These are phyloP conservation scores for Echinometra lucunter DNA, from an alignment of 53 echinoderm and acorn worm species.

Conservation along the genomic window DNA sequence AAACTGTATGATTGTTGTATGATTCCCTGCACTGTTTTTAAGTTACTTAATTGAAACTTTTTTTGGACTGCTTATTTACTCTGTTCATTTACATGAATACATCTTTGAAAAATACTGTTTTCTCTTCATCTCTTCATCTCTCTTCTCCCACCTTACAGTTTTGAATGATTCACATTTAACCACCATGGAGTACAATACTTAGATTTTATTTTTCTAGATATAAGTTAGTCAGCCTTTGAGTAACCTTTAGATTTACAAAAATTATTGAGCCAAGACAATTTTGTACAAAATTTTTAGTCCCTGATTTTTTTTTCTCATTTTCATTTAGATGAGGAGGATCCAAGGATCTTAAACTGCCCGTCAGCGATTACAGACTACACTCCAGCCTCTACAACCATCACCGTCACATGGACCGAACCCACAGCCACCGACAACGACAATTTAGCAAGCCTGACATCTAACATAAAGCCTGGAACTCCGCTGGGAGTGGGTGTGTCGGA, in stretches of 20 bases:
- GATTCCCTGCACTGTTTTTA: too few relatives aligned
- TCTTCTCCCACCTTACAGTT: background rate
- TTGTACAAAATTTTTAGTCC: background rate
- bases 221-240: background rate
- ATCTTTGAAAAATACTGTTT: background rate
- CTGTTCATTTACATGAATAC: background rate
- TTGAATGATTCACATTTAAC: background rate
- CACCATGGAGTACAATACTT: background rate
- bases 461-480: slow-evolving; percentile 44
- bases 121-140: background rate
- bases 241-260: background rate
- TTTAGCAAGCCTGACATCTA: slow-evolving; percentile 58
- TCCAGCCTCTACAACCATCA: slow-evolving; percentile 22
- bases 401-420: slow-evolving; percentile 77
- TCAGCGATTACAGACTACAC: slow-evolving; percentile 58
- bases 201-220: background rate
- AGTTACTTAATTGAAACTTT: too few relatives aligned
- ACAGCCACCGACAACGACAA: slow-evolving; percentile 75
- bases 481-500: slow-evolving; percentile 72
- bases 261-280: background rate
- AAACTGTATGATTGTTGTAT: too few relatives aligned
- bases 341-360: slow-evolving; percentile 72
- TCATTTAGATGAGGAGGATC: slow-evolving; percentile 66
- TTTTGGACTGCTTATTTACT: too few relatives aligned
- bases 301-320: too few relatives aligned